phyloP scores from a whole-genome alignment of 1,140 invertebrate genomes.

The Limonius californicus region DNA sequence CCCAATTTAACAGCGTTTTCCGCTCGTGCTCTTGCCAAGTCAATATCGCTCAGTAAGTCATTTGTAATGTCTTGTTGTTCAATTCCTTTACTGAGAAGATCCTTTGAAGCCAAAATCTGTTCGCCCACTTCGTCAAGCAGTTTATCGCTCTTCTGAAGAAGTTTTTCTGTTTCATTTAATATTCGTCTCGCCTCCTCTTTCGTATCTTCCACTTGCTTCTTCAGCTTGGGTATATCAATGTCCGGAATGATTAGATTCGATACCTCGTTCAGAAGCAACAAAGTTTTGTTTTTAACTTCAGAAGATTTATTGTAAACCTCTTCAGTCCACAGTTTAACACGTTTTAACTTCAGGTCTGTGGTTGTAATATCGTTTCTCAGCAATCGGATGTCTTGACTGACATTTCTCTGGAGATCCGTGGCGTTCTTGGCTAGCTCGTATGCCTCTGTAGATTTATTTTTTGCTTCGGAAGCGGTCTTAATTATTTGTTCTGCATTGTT shows the following conservation, averaged over 20 bases:
- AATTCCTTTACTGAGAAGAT: conserved; percentile 52
- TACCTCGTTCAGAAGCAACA: conserved; percentile 72
- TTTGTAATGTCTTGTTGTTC: conserved; percentile 61
- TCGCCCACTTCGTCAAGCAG: conserved; percentile 61
- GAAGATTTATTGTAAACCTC: conserved; percentile 68
- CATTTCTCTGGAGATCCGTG: conserved; percentile 34
- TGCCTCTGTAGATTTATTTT: conserved; percentile 77
- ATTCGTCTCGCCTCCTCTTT: conserved; percentile 49
- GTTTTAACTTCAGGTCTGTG: conserved; percentile 62
- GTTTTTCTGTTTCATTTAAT: conserved; percentile 46
- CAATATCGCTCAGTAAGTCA: conserved; percentile 64
- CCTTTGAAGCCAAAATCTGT: conserved; percentile 50
- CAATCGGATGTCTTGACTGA: conserved; percentile 61
- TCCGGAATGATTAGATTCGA: conserved; percentile 69
- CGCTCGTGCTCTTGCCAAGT: conserved; percentile 68
- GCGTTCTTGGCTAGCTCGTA: conserved; percentile 77
- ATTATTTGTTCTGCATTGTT: conserved; percentile 76
- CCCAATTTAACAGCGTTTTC: conserved; percentile 77
- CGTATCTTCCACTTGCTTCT: conserved; percentile 59
- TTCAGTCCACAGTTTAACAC: conserved; percentile 64
- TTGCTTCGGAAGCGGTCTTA: conserved; percentile 71
- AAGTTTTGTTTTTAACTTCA: conserved; percentile 73
- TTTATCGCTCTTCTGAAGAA: conserved; percentile 48
- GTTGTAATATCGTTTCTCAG: conserved; percentile 55
- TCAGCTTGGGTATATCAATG: conserved; percentile 67